phyloP scores from a whole-genome alignment of 2,113 vertebrate genomes.

The Pionites leucogaster region DNA sequence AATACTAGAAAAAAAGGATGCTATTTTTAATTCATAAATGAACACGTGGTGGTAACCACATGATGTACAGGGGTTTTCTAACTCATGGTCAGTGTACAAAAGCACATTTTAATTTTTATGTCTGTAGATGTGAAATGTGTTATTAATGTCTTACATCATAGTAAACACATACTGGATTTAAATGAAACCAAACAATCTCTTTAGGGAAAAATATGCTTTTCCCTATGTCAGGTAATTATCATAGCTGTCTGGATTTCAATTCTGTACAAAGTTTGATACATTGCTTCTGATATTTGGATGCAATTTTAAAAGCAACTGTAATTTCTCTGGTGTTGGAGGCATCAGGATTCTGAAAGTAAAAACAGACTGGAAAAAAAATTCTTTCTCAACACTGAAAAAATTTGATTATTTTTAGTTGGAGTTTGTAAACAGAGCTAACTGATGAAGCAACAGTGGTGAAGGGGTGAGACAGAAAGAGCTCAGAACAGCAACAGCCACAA shows the following conservation, averaged over 20 bases:
- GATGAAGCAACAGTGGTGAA: background rate
- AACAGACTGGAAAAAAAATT: background rate
- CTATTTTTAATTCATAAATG: background rate
- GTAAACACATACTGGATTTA: background rate
- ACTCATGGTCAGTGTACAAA: background rate
- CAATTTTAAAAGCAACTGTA: background rate
- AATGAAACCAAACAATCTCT: background rate
- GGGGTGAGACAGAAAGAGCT: background rate
- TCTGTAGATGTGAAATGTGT: background rate
- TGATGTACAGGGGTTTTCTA: background rate
- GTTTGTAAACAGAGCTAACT: background rate
- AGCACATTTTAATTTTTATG: background rate
- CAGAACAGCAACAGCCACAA: background rate
- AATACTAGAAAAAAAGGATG: background rate
- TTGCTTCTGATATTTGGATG: background rate
- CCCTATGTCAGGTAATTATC: background rate
- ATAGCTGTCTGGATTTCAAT: background rate
- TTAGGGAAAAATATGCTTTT: background rate
- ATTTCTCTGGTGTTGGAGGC: background rate
- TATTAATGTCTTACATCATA: background rate
- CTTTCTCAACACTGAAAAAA: background rate
- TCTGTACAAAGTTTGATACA: background rate
- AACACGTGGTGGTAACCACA: fast-evolving
- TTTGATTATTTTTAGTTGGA: background rate
- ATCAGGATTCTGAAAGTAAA: background rate